Conservation (phyloP, 2,797 vertebrate genomes). For the Graptemys geographica region DNA sequence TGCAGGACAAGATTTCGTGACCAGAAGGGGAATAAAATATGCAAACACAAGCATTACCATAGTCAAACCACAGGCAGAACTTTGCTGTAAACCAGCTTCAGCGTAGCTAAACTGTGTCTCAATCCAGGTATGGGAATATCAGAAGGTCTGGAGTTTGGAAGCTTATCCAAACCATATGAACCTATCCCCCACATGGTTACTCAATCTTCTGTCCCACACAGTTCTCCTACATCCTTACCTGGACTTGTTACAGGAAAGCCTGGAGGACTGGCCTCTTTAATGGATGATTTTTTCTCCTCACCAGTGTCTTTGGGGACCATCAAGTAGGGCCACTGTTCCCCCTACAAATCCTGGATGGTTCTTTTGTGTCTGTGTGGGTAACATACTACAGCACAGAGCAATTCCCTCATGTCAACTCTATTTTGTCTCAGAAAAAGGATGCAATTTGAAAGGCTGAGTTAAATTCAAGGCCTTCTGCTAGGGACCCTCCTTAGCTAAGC, state of each 20-base stretch:
- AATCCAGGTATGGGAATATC: not conserved
- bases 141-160: too few species aligned
- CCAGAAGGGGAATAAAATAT: not conserved
- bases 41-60: not conserved
- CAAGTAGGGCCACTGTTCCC: not conserved
- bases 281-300: not conserved
- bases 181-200: too few species aligned
- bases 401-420: conserved; percentile 1
- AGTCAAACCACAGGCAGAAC: not conserved
- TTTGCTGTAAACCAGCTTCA: not conserved
- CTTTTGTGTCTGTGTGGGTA: not conserved
- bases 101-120: not conserved
- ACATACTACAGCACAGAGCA: not conserved
- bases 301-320: not conserved
- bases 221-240: too few species aligned
- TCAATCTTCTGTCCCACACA: too few species aligned
- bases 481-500: not conserved
- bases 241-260: too few species aligned
- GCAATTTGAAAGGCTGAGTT: not conserved
- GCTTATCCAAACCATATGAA: too few species aligned
- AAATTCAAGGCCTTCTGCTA: conserved; percentile 18
- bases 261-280: not conserved
- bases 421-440: not conserved
- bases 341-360: conserved; percentile 13
- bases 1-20: not conserved